Evolutionary conservation across 2,888 invertebrate species (phyloP), one percentile per base, ranked within the genome.

Genomic region (Drymonia ruficornis): DNA sequence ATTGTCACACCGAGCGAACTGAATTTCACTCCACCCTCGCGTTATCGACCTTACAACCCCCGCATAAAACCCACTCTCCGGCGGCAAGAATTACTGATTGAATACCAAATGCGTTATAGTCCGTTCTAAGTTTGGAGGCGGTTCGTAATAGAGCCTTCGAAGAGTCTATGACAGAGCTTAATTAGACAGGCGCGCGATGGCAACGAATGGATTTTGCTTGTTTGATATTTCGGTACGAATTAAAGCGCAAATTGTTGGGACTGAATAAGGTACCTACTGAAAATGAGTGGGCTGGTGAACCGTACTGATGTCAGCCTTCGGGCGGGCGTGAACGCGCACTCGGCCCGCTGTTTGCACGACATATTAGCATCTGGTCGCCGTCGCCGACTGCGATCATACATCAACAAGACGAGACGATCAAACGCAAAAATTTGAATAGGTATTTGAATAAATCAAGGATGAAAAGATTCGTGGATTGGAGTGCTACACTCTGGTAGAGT

Each of bases 141-240:
- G 84, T 86, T 87, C 86, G 89, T 92, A 92, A 92, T 91, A 91
- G 91, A 92, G 89, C 88, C 89, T 91, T 89, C 91, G 91, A 90
- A 88, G 87, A 90, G 89, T 87, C 89, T 91, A 91, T 91, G 91
- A 91, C 91, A 90, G 87, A 87, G 87, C 88, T 85, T 92, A 92
- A 92, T 92, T 89, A 92, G 92, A 92, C 91, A 91, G 89, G 87
- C 91, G 90, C 83, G 80, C 79, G 86, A 84, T 86, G 83, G 83
- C 83, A 84, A 78, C 85, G 87, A 90, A 91, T 92, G 91, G 91
- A 90, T 86, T 92, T 91, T 91, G 86, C 91, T 90, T 89, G 91
- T 91, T 86, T 81, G 73, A 80, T 85, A 83, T 86, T 86, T 84
- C 74, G 72, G 72, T 56, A 72, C 70, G 68, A 87, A 86, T 80